Evolutionary conservation across 2,113 vertebrate species (phyloP).

Genomic region (Nothobranchius kuhntae): DNA sequence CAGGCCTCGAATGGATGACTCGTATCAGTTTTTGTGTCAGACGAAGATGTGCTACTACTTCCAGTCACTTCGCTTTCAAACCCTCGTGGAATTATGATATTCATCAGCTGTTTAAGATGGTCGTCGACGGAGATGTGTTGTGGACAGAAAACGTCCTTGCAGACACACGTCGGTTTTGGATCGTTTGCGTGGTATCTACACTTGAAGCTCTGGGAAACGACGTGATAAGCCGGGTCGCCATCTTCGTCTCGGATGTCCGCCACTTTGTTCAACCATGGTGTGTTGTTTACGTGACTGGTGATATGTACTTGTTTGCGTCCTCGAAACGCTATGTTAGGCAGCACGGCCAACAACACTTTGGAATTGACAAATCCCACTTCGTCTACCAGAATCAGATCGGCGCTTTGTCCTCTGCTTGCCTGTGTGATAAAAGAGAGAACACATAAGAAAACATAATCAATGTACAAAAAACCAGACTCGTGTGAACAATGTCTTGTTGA

Average conservation of each 20-base stretch:
- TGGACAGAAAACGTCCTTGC: slow-evolving; percentile 15
- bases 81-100: neutral
- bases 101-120: slow-evolving; percentile 7
- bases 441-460: too few species aligned
- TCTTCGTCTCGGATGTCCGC: neutral
- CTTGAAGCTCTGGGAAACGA: slow-evolving; percentile 19
- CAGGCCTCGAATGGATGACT: neutral
- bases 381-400: slow-evolving; percentile 5
- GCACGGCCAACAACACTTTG: slow-evolving; percentile 5
- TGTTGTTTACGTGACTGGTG: slow-evolving; percentile 22
- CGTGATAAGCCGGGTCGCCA: neutral
- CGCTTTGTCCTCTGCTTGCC: slow-evolving; percentile 25
- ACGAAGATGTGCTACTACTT: neutral
- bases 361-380: slow-evolving; percentile 23
- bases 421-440: neutral
- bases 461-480: too few species aligned
- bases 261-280: slow-evolving; percentile 18
- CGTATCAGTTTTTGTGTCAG: neutral
- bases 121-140: slow-evolving; percentile 24
- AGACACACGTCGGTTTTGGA: neutral
- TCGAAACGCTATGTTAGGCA: slow-evolving; percentile 23
- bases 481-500: too few species aligned
- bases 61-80: slow-evolving; percentile 29
- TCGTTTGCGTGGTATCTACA: slow-evolving; percentile 16
- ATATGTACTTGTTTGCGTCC: slow-evolving; percentile 19